A percentile compares a stretch with the other conserved stretches of the same genome.
These are phyloP conservation scores for Caenorhabditis drosophilae DNA, from an alignment of 2,888 invertebrate species.

Conservation along the genomic window DNA sequence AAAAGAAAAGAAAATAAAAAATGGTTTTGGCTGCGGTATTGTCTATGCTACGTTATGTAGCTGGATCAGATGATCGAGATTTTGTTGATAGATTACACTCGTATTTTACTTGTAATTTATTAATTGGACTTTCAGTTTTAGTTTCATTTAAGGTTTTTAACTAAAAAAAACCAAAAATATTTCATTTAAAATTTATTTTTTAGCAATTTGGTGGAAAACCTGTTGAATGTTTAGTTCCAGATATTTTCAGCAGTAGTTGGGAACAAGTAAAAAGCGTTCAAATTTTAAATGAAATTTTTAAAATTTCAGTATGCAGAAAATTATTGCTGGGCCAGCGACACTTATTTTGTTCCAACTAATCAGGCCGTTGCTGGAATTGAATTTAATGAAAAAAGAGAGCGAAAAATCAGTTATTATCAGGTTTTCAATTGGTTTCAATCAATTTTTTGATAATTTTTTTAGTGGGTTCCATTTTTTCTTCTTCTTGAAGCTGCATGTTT, in stretches of 20 bases:
- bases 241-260: slow-evolving; percentile 64
- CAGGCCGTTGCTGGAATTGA: slow-evolving; percentile 57
- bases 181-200: slow-evolving; percentile 14
- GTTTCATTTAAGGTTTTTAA: slow-evolving; percentile 63
- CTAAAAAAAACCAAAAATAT: neutral
- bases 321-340: slow-evolving; percentile 66
- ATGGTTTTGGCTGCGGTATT: slow-evolving; percentile 65
- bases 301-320: slow-evolving; percentile 67
- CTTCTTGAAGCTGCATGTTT: slow-evolving; percentile 67
- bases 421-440: neutral
- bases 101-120: slow-evolving; percentile 66
- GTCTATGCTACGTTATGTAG: slow-evolving; percentile 68
- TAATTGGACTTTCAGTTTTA: slow-evolving; percentile 64
- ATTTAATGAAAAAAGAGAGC: slow-evolving; percentile 46
- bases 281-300: too few species aligned
- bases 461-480: slow-evolving; percentile 68
- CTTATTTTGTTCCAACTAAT: slow-evolving; percentile 63
- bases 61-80: slow-evolving; percentile 64
- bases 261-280: slow-evolving; percentile 50
- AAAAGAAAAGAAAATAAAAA: too few species aligned
- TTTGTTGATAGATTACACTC: slow-evolving; percentile 67
- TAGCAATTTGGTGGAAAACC: slow-evolving; percentile 68
- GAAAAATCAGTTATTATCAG: slow-evolving; percentile 63
- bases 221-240: slow-evolving; percentile 66
- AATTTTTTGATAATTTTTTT: slow-evolving; percentile 11